Conservation (phyloP, 2,113 vertebrate genomes). For the Passerina amoena region DNA sequence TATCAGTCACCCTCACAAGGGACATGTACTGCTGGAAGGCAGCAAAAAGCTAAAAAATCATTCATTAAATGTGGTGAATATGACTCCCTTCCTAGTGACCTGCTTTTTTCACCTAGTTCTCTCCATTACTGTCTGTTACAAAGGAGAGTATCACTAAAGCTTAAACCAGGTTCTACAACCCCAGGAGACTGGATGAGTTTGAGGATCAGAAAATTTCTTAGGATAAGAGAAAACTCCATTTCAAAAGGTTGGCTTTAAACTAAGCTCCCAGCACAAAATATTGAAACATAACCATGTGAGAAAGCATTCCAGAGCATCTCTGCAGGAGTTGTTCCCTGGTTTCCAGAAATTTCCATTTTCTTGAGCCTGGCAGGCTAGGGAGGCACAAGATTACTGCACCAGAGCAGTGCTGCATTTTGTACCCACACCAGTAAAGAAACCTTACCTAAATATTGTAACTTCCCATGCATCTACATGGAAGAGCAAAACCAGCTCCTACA, state of each 20-base stretch:
- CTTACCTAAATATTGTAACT: not conserved
- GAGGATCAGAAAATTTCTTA: not conserved
- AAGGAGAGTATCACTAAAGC: not conserved
- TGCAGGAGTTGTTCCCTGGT: not conserved
- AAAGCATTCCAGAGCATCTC: not conserved
- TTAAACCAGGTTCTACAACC: not conserved
- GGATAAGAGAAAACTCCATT: not conserved
- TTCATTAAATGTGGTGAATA: not conserved
- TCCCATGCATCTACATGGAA: not conserved
- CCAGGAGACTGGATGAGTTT: not conserved
- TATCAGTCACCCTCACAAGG: not conserved
- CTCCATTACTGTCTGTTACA: not conserved
- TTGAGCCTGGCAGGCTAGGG: not conserved
- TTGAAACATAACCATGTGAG: not conserved
- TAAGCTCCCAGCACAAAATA: not conserved
- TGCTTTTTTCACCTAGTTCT: not conserved
- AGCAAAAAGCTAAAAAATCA: not conserved
- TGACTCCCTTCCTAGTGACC: not conserved
- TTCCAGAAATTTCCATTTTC: not conserved
- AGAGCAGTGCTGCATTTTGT: rapidly evolving
- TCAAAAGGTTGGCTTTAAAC: not conserved
- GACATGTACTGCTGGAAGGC: rapidly evolving
- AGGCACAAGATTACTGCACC: not conserved
- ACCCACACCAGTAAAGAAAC: not conserved
- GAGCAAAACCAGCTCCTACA: not conserved